A percentile compares a stretch with the other conserved stretches of the same genome.
phyloP scores from a whole-genome alignment of 1,140 invertebrate species.

The Arctopsyche grandis region DNA sequence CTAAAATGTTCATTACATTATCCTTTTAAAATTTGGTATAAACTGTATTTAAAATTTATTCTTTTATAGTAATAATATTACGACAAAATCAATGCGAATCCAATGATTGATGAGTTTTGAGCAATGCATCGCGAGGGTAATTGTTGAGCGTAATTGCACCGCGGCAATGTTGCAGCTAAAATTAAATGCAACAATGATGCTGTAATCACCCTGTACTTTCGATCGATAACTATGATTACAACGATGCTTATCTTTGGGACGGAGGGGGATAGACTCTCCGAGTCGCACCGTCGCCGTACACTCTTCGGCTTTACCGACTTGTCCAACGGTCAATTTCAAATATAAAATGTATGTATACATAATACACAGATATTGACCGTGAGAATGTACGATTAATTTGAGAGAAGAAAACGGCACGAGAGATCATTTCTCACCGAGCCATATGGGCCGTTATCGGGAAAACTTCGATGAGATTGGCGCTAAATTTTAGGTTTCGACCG shows the following conservation, averaged over 20 bases:
- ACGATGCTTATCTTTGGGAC: constrained; percentile 29
- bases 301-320: background rate
- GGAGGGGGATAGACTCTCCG: background rate
- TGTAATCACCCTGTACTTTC: constrained; percentile 40
- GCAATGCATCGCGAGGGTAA: background rate
- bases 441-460: background rate
- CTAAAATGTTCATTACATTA: no score
- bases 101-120: background rate
- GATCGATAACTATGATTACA: constrained; percentile 41
- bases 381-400: constrained; percentile 1
- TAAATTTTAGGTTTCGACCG: background rate
- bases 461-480: background rate
- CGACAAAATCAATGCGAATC: background rate
- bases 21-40: no score
- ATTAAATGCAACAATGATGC: constrained; percentile 36
- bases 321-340: background rate
- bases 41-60: no score
- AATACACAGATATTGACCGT: background rate
- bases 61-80: no score
- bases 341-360: background rate
- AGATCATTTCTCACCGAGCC: background rate
- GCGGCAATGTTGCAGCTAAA: constrained; percentile 19
- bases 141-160: background rate
- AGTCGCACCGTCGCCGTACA: background rate
- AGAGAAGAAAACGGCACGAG: background rate